Evolutionary conservation across 1,140 invertebrate genomes (phyloP), one percentile per base, ranked within the genome.

Genomic region (Eumeta japonica): DNA sequence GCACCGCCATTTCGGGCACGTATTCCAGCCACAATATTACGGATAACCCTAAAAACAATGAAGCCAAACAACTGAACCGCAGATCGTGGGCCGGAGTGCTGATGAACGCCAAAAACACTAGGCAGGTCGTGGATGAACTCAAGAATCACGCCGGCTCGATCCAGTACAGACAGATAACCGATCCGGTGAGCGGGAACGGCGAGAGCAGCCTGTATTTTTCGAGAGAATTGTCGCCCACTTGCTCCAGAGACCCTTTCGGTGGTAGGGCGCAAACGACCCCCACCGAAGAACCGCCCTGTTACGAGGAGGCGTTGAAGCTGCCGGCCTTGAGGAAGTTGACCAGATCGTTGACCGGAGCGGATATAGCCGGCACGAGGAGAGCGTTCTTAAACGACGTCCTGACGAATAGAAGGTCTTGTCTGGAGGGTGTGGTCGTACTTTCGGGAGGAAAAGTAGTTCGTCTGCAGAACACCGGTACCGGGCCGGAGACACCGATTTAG

Each of bases 141-240:
- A 58, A 47, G 30, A 17, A 59, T 2, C 50, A 44, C 16, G 28
- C 28, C 13, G 28, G 28, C 13, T 11, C 10, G 4, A 5, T 14
- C 5, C 13, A 5, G 13, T 30, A 30, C 28, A 4, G n/a, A 24
- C 20, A 24, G 20, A n/a, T 7, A n/a, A 59, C 46, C 37, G 39
- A 43, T 3, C 35, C 52, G n/a, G 48, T 58, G 12, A 67, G 49
- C 37, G 70, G 71, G 33, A 63, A 59, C 40, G 54, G 56, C 17
- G 62, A 68, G 39, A 50, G 64, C 33, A 75, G 73, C 1, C 50
- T 84, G 30, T 83, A 81, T 45, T 83, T 79, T 43, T 77, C 82
- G 1, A 81, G 78, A 50, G 81, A 82, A n/a, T 67, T 85, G 16
- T 78, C 80, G 32, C 78, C 81, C 18, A 74, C 79, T 1, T 81